Conservation (phyloP, 2,888 invertebrate species). For the Philonicus albiceps region DNA sequence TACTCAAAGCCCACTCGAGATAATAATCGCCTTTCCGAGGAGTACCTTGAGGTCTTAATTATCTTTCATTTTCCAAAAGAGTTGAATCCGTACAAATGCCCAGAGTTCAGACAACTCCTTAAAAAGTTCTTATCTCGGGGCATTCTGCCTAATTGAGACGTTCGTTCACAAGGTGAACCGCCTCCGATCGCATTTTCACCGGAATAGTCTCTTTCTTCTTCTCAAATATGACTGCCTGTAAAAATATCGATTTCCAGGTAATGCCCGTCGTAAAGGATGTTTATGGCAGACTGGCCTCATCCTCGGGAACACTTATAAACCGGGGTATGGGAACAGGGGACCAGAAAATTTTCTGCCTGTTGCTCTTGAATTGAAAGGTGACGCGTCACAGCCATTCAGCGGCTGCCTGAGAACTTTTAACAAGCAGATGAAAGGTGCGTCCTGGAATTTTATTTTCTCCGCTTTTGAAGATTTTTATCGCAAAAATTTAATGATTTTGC, state of each 20-base stretch:
- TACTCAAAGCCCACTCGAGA: not conserved
- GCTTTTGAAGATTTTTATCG: not conserved
- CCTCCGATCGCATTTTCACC: not conserved
- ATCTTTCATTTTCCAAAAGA: not conserved
- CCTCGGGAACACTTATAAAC: not conserved
- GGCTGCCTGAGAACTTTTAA: not conserved
- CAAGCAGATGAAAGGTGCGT: not conserved
- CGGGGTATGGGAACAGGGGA: not conserved
- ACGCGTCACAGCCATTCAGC: not conserved
- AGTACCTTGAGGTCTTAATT: not conserved
- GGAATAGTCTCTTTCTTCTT: not conserved
- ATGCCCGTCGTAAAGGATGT: conserved; percentile 13
- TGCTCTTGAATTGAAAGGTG: not conserved
- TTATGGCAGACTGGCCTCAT: not conserved
- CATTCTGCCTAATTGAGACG: not conserved
- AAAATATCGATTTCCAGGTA: conserved; percentile 15
- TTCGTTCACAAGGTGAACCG: not conserved
- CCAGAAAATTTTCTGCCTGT: not conserved
- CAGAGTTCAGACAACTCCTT: not conserved
- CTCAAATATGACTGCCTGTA: not conserved
- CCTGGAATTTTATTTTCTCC: not conserved
- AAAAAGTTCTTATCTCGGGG: not conserved
- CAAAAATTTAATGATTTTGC: not conserved
- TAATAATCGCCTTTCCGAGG: conserved; percentile 6
- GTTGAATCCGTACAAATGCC: not conserved